Evolutionary conservation across 2,797 vertebrate species (phyloP).

Genomic region (Tragopan temminckii): DNA sequence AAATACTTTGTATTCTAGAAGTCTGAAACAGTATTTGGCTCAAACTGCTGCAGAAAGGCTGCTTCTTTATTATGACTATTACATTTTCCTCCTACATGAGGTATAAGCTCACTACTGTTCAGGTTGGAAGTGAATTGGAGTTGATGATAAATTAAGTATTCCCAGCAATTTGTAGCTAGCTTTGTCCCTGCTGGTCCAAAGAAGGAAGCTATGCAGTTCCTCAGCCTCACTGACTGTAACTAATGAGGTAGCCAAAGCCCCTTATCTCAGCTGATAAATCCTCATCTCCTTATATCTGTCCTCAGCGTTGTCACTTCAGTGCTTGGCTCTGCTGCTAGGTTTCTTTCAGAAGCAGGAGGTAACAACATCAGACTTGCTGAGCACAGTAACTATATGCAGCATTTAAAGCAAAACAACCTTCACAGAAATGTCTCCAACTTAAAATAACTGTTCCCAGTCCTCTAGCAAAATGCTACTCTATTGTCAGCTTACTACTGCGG

Average conservation of each 20-base stretch:
- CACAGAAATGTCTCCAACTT: slow-evolving; percentile 25
- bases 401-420: neutral
- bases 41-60: neutral
- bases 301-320: neutral
- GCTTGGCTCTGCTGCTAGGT: neutral
- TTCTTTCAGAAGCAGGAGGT: slow-evolving; percentile 5
- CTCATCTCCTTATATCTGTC: slow-evolving; percentile 43
- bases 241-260: slow-evolving; percentile 48
- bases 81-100: accelerated
- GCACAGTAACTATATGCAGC: neutral
- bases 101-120: neutral
- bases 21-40: neutral
- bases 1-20: neutral
- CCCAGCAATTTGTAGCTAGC: slow-evolving; percentile 10
- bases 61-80: neutral
- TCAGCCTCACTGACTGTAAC: slow-evolving; percentile 29
- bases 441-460: slow-evolving; percentile 35
- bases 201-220: neutral
- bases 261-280: slow-evolving; percentile 56
- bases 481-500: neutral
- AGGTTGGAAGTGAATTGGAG: slow-evolving; percentile 8
- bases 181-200: neutral
- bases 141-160: slow-evolving; percentile 11
- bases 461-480: slow-evolving; percentile 29
- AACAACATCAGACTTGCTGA: slow-evolving; percentile 5